Conservation (phyloP, 2,888 invertebrate genomes). For the Polyommatus iphigenia region DNA sequence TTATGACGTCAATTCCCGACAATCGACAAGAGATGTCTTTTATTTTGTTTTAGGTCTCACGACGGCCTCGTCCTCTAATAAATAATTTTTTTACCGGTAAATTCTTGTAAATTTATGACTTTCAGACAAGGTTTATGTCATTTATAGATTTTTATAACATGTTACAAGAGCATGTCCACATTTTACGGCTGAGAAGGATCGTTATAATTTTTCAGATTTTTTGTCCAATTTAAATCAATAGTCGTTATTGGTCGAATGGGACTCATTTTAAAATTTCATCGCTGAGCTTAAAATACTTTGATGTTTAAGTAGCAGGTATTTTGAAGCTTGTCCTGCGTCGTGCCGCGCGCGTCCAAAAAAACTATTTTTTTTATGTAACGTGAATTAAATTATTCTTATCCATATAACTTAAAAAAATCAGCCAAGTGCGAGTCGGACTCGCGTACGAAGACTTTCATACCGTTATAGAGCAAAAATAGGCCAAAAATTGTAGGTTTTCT, state of each 20-base stretch:
- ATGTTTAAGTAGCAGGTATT: background rate
- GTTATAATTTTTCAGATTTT: constrained; percentile 79
- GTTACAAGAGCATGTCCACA: constrained; percentile 51
- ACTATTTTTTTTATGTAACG: too few species aligned
- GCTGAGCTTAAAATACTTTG: constrained; percentile 62
- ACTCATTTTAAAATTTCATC: constrained; percentile 71
- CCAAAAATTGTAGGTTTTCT: too few species aligned
- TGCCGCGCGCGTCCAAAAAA: background rate
- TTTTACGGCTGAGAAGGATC: constrained; percentile 62
- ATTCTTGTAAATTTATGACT: constrained; percentile 30
- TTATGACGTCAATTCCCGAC: constrained; percentile 13
- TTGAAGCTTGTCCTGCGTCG: background rate
- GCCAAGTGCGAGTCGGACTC: too few species aligned
- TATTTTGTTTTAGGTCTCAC: constrained; percentile 26
- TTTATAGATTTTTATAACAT: constrained; percentile 34
- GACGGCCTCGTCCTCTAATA: constrained; percentile 24
- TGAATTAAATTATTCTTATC: too few species aligned
- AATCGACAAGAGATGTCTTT: background rate
- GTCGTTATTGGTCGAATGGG: constrained; percentile 76
- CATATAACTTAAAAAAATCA: too few species aligned
- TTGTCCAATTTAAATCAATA: constrained; percentile 78
- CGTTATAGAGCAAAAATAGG: too few species aligned
- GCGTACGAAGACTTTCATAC: too few species aligned
- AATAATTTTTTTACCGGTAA: constrained; percentile 23
- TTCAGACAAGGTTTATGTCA: constrained; percentile 30